Percentiles rank a stretch among this genome's conserved stretches.
These are phyloP conservation scores for Elgaria multicarinata DNA, from an alignment of 2,113 vertebrate genomes.

Conservation along the genomic window DNA sequence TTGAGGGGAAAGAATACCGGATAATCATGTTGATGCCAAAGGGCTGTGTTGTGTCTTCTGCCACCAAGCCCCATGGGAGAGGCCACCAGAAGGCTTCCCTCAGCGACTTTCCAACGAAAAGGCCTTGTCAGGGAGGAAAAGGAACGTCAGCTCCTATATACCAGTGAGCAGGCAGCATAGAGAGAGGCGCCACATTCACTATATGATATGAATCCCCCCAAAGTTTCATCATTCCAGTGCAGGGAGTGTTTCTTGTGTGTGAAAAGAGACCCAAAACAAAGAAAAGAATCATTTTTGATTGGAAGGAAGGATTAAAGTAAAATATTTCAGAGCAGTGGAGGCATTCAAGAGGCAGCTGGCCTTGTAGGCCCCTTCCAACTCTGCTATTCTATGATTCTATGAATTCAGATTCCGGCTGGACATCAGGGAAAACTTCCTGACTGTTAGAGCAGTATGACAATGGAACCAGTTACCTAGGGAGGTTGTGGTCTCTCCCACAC, in stretches of 20 bases:
- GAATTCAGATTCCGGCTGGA: too few species aligned
- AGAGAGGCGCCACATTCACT: constrained; percentile 3
- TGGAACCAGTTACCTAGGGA: too few species aligned
- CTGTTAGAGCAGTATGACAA: too few species aligned
- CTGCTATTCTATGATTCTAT: too few species aligned
- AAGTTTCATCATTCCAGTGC: constrained; percentile 10
- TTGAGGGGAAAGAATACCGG: constrained; percentile 39
- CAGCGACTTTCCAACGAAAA: constrained; percentile 29
- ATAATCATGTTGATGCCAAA: constrained; percentile 60
- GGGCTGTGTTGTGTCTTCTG: constrained; percentile 15
- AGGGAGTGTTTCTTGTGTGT: not conserved
- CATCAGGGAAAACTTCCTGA: too few species aligned
- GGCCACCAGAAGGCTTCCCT: constrained; percentile 11
- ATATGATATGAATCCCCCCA: not conserved
- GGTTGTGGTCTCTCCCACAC: too few species aligned
- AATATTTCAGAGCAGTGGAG: not conserved
- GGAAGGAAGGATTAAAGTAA: not conserved
- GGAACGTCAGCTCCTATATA: not conserved
- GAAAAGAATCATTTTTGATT: not conserved
- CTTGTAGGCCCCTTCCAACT: too few species aligned
- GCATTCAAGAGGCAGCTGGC: not conserved
- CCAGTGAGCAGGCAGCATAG: not conserved
- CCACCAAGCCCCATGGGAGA: constrained; percentile 43
- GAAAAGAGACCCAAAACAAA: not conserved
- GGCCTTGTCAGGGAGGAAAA: rapidly evolving